These are phyloP conservation scores for Hetaerina americana DNA, from an alignment of 1,140 invertebrate species.

Conservation along the genomic window DNA sequence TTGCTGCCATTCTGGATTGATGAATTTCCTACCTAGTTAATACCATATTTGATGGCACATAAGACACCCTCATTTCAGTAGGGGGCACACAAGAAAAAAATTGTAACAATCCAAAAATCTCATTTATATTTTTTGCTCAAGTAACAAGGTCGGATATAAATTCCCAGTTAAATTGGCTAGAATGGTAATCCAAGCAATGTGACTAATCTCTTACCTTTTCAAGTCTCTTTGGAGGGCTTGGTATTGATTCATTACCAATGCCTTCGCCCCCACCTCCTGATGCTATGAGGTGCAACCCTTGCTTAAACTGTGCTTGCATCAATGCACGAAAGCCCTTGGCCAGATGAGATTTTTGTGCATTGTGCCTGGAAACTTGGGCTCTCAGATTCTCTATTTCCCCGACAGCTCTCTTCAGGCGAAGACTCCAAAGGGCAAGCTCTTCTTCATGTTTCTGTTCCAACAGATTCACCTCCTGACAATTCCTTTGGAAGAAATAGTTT, in stretches of 20 bases:
- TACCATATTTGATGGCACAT: no score
- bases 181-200: no score
- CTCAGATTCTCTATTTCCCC: not conserved
- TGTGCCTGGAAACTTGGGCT: not conserved
- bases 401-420: not conserved
- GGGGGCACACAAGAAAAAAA: no score
- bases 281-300: not conserved
- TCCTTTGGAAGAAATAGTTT: no score
- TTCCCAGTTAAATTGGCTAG: no score
- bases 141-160: no score
- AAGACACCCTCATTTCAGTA: no score
- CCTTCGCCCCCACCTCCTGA: not conserved
- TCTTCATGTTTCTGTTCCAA: not conserved
- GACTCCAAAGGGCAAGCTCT: not conserved
- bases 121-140: no score
- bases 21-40: no score
- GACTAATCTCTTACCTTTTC: not conserved
- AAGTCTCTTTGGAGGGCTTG: not conserved
- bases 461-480: not conserved
- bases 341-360: not conserved
- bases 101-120: no score
- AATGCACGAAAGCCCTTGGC: not conserved
- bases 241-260: not conserved
- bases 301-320: not conserved
- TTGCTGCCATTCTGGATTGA: no score